Evolutionary conservation across 1,140 invertebrate species (phyloP).

Genomic region (Drosophila funebris): DNA sequence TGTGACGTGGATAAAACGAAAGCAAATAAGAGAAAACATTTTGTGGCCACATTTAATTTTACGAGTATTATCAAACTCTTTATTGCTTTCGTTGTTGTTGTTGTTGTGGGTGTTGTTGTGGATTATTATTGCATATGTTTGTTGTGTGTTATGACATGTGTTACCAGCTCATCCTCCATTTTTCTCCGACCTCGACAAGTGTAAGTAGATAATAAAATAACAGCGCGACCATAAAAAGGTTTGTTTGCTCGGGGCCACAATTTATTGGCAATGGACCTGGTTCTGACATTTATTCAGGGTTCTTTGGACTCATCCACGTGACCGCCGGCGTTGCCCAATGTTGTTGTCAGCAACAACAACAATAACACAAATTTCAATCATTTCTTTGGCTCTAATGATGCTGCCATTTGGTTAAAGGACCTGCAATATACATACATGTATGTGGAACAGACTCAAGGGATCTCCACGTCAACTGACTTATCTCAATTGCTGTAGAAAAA

Average conservation of each 20-base stretch:
- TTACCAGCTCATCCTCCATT: slow-evolving; percentile 16
- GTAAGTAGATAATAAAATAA: slow-evolving; percentile 65
- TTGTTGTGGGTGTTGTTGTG: slow-evolving; percentile 35
- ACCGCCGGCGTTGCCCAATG: not conserved
- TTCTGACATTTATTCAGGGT: slow-evolving; percentile 20
- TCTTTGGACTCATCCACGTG: slow-evolving; percentile 14
- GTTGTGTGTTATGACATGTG: slow-evolving; percentile 54
- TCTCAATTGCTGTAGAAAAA: not conserved
- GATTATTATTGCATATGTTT: slow-evolving; percentile 72
- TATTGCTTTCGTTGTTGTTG: slow-evolving; percentile 19
- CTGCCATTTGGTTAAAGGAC: slow-evolving; percentile 27
- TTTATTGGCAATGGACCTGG: slow-evolving; percentile 48
- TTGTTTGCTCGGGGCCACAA: slow-evolving; percentile 52
- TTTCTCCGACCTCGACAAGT: not conserved
- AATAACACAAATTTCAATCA: slow-evolving; percentile 37
- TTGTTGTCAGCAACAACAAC: not conserved
- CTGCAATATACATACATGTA: slow-evolving; percentile 19
- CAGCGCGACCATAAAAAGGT: slow-evolving; percentile 63
- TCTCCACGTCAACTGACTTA: not conserved
- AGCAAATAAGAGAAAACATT: not conserved
- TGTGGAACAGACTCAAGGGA: slow-evolving; percentile 2
- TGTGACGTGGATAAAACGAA: not conserved
- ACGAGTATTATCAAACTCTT: slow-evolving; percentile 55
- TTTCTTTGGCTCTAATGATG: slow-evolving; percentile 26
- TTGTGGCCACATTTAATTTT: slow-evolving; percentile 56